phyloP scores from a whole-genome alignment of 1,140 invertebrate species.

The Drosophila navojoa region DNA sequence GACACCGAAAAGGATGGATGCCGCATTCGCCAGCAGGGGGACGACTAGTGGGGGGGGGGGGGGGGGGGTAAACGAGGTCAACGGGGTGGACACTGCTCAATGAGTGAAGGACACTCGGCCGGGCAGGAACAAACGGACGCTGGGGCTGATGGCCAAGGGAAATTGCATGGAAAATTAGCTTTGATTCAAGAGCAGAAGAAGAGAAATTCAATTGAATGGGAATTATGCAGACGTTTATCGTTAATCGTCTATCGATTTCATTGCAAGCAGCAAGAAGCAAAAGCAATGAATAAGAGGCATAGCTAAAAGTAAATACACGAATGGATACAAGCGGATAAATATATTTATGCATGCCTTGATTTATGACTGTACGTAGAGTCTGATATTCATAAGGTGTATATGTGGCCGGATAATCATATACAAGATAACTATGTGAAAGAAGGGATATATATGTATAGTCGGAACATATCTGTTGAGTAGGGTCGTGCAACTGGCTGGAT shows the following conservation, averaged over 20 bases:
- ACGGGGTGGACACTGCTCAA: not conserved
- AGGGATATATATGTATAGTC: too few relatives aligned
- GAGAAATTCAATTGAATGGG: not conserved
- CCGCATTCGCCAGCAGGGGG: not conserved
- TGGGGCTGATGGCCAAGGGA: slow-evolving; percentile 18
- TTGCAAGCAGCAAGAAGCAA: not conserved
- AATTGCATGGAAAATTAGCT: slow-evolving; percentile 69
- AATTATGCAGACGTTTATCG: not conserved
- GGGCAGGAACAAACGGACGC: not conserved
- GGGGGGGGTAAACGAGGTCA: not conserved
- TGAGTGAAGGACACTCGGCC: not conserved
- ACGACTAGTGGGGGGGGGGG: too few relatives aligned
- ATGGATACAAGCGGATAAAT: too few relatives aligned
- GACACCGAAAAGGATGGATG: slow-evolving; percentile 23
- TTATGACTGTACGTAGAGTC: too few relatives aligned
- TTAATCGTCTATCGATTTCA: not conserved
- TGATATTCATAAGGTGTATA: too few relatives aligned
- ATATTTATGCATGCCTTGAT: too few relatives aligned
- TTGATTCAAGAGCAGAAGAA: slow-evolving; percentile 21
- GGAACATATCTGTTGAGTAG: too few relatives aligned
- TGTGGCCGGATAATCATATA: too few relatives aligned
- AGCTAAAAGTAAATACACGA: too few relatives aligned
- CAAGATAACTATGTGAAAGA: too few relatives aligned
- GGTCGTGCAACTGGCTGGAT: too few relatives aligned
- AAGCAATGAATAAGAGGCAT: too few relatives aligned